A percentile compares a stretch with the other conserved stretches of the same genome.
These are phyloP conservation scores for Atethmia centrago DNA, from an alignment of 2,888 invertebrate species.

Conservation along the genomic window DNA sequence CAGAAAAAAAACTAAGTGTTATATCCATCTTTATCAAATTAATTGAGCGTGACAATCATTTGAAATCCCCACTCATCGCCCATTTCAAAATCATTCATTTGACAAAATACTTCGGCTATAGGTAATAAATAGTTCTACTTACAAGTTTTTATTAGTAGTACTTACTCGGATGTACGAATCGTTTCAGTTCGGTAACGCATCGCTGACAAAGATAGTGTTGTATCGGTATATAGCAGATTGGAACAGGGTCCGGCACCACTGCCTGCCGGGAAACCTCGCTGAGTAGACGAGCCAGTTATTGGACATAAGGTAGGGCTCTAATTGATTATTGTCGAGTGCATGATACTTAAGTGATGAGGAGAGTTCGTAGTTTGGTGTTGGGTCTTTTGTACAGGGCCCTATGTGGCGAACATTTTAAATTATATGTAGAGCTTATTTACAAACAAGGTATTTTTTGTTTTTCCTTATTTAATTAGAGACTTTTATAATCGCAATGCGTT, in stretches of 20 bases:
- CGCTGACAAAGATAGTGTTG: constrained; percentile 44
- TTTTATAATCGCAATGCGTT: too few species aligned
- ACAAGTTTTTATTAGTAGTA: not conserved
- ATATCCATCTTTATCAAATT: constrained; percentile 40
- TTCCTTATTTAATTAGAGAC: too few species aligned
- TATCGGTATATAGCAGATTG: constrained; percentile 37
- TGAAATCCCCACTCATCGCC: constrained; percentile 10
- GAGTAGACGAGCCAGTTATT: constrained; percentile 35
- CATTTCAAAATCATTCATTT: constrained; percentile 3
- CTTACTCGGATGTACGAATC: not conserved
- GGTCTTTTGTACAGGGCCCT: too few species aligned
- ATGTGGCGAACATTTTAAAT: too few species aligned
- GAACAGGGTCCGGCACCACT: constrained; percentile 24
- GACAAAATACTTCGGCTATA: not conserved
- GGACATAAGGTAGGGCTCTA: constrained; percentile 33
- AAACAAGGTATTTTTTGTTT: too few species aligned
- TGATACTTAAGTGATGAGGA: too few species aligned
- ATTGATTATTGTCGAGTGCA: too few species aligned
- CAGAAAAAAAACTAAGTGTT: constrained; percentile 6
- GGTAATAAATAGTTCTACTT: not conserved
- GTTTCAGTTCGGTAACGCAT: constrained; percentile 30
- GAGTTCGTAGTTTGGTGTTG: too few species aligned
- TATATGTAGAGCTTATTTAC: too few species aligned
- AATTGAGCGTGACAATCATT: constrained; percentile 47
- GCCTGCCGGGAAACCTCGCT: constrained; percentile 9